phyloP scores from a whole-genome alignment of 2,113 vertebrate species.

The Ranitomeya variabilis region DNA sequence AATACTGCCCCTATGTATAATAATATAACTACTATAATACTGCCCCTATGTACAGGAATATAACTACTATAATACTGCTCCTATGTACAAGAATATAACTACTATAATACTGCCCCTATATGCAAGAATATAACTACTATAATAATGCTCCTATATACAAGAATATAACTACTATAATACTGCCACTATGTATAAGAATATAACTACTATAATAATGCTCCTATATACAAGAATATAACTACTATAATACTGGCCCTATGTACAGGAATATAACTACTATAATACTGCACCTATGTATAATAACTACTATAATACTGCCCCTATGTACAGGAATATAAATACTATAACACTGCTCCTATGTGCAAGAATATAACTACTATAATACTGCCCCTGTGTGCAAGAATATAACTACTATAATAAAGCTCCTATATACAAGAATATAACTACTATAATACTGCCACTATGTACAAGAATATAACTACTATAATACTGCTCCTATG shows the following conservation, averaged over 20 bases:
- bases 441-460: not conserved
- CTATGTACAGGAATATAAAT: too few species aligned
- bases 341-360: too few species aligned
- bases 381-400: too few species aligned
- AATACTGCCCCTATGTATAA: too few species aligned
- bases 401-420: not conserved
- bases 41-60: too few species aligned
- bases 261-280: slow-evolving; percentile 1
- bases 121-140: not conserved
- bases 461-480: slow-evolving; percentile 1
- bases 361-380: too few species aligned
- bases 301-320: too few species aligned
- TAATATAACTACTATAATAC: too few species aligned
- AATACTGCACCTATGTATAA: too few species aligned
- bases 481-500: slow-evolving; percentile 3
- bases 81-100: too few species aligned
- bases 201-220: too few species aligned
- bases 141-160: not conserved
- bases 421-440: not conserved
- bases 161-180: slow-evolving; percentile 7
- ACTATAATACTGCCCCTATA: not conserved
- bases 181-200: not conserved
- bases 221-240: not conserved
- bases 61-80: too few species aligned
- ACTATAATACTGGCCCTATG: not conserved